Percentiles rank a stretch among this genome's conserved stretches.
Evolutionary conservation across 2,888 invertebrate genomes (phyloP).

Genomic region (Hypomecis punctinalis): DNA sequence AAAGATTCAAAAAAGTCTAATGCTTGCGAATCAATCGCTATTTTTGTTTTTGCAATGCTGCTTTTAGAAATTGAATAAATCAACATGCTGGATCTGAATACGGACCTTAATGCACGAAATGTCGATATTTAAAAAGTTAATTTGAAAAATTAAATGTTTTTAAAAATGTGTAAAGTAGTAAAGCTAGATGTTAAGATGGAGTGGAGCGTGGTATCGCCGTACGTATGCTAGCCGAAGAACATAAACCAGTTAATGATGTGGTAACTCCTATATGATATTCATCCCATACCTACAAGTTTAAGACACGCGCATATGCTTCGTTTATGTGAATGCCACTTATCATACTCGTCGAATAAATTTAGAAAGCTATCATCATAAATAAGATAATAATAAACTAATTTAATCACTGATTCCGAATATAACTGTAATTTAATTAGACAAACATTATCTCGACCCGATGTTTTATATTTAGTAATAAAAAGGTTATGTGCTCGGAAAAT

Average conservation of each 20-base stretch:
- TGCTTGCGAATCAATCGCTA: conserved; percentile 44
- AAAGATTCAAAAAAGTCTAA: conserved; percentile 43
- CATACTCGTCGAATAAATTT: conserved; percentile 64
- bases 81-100: conserved; percentile 16
- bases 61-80: conserved; percentile 16
- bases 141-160: conserved; percentile 14
- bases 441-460: conserved; percentile 43
- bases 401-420: conserved; percentile 50
- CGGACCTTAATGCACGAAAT: conserved; percentile 18
- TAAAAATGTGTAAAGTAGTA: conserved; percentile 11
- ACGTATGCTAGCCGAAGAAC: conserved; percentile 51
- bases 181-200: conserved; percentile 2
- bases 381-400: conserved; percentile 57
- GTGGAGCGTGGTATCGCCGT: conserved; percentile 35
- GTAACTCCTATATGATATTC: conserved; percentile 65
- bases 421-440: conserved; percentile 51
- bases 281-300: conserved; percentile 49
- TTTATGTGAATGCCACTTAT: conserved; percentile 59
- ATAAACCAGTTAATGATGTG: conserved; percentile 70
- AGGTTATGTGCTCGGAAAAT: conserved; percentile 27
- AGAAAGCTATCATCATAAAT: conserved; percentile 64
- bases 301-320: conserved; percentile 57
- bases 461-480: conserved; percentile 41
- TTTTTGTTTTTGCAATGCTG: conserved; percentile 39
- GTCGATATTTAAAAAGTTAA: conserved; percentile 16